Percentiles rank a stretch among this genome's conserved stretches.
Conservation (phyloP, 37 sponge, comb jelly and placozoan species). For the Petrosia ficiformis region DNA sequence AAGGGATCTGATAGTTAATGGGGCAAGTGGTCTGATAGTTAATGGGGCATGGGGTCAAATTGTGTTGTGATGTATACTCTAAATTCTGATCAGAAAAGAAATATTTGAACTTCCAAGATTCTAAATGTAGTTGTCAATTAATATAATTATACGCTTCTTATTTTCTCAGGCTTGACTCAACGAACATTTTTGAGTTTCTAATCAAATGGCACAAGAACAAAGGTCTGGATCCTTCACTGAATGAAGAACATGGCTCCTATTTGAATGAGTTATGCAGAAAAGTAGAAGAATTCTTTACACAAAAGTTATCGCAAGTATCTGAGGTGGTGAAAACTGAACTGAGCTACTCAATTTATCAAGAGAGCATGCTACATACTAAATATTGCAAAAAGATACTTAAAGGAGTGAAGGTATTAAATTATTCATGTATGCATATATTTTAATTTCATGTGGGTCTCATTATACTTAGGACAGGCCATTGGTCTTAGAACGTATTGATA, state of each 20-base stretch:
- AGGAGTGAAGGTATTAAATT: slow-evolving; percentile 25
- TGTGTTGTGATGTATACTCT: no score
- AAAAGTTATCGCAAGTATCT: slow-evolving; percentile 13
- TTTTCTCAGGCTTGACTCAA: slow-evolving; percentile 43
- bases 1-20: no score
- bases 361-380: slow-evolving; percentile 49
- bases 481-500: no score
- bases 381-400: slow-evolving; percentile 35
- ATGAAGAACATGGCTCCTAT: slow-evolving; percentile 43
- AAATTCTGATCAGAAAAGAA: no score
- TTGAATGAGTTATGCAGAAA: slow-evolving; percentile 30
- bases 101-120: no score
- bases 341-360: slow-evolving; percentile 37
- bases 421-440: background rate
- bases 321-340: slow-evolving; percentile 3
- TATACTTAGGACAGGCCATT: no score
- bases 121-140: no score
- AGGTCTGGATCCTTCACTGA: slow-evolving; percentile 56
- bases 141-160: no score
- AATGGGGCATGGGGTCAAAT: no score
- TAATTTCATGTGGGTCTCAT: background rate
- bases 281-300: slow-evolving; percentile 7
- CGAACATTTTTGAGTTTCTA: slow-evolving; percentile 63
- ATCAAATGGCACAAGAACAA: slow-evolving; percentile 54
- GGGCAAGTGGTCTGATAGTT: no score